These are phyloP conservation scores for Listronotus oregonensis DNA, from an alignment of 1,140 invertebrate species.

Conservation along the genomic window DNA sequence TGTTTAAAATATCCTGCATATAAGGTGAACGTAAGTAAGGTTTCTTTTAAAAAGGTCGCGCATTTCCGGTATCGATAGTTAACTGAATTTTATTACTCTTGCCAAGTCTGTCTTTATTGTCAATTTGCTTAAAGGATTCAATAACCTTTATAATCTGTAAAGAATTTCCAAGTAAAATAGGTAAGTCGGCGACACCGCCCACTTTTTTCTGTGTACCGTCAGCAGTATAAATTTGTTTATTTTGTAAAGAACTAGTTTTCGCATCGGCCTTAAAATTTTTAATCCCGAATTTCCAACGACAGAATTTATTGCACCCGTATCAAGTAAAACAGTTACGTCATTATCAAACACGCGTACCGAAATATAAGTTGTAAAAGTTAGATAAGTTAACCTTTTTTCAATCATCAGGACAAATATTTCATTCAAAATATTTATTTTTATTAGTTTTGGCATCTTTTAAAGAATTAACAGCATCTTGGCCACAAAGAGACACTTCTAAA, in stretches of 20 bases:
- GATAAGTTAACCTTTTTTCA: not conserved
- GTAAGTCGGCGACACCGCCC: not conserved
- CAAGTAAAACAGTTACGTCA: conserved; percentile 9
- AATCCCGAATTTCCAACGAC: conserved; percentile 9
- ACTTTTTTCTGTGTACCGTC: conserved; percentile 10
- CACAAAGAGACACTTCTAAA: too few species aligned
- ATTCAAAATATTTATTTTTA: too few species aligned
- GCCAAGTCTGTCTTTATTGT: not conserved
- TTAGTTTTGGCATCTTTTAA: too few species aligned
- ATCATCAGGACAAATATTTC: not conserved
- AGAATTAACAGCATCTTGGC: too few species aligned
- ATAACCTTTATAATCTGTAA: not conserved
- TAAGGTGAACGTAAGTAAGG: conserved; percentile 37
- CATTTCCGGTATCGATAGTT: conserved; percentile 33
- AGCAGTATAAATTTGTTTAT: conserved; percentile 5
- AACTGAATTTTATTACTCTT: not conserved
- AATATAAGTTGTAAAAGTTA: not conserved
- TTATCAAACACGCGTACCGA: conserved; percentile 11
- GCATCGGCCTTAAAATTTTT: conserved; percentile 2
- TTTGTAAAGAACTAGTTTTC: not conserved
- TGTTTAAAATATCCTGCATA: conserved; percentile 32
- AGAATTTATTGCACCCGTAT: conserved; percentile 12
- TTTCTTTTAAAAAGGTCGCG: conserved; percentile 23
- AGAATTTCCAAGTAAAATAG: not conserved
- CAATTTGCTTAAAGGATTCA: too few species aligned